Base-by-base conservation (phyloP, 2,888 invertebrate species). In the Rhynchonema sp. region DNA sequence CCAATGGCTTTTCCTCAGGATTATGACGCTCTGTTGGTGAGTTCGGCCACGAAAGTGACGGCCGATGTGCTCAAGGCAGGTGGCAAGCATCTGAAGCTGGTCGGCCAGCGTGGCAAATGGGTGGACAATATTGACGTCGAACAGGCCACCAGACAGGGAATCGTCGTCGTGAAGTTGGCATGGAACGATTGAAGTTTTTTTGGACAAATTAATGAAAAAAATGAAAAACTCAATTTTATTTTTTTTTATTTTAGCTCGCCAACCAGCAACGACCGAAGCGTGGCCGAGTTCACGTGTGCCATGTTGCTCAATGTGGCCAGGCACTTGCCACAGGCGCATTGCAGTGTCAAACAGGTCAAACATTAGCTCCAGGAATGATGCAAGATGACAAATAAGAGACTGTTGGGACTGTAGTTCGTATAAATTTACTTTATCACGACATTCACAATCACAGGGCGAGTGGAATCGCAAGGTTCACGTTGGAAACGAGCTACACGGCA, bases 51-150 rank as follows among this genome's bases (percentile, higher is more conserved):
- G 0, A 89, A 89, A 80, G 90, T 94, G 60, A 89, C 89, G 1
- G 82, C 82, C 59, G 86, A 87, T 65, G 83, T 96, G 30, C 80
- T 96, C 63, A 80, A 81, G 59, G 77, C 76, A 1, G 83, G 83
- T 1, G 85, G 83, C 1, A 82, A 81, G 60, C n/a, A n/a, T n/a
- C 78, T 96, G 54, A 86, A 86, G 76, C 84, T 89, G 25, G 85
- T 96, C 53, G 94, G 90, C 22, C 81, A 96, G 55, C 96, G 96
- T n/a, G 96, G 96, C 9, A 94, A 92, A 1, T 96, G 98, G 2
- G 89, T 94, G 2, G 98, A 98, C 77, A 98, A 96, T 76, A 94
- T 98, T 64, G 91, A 98, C 73, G 83, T 88, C 55, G 76, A 79
- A 49, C 84, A 87, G 6, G 94, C 96, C 2, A 88, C 86, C 0